These are phyloP conservation scores for Suncus etruscus DNA, from an alignment of 2,113 vertebrate genomes.

Conservation along the genomic window DNA sequence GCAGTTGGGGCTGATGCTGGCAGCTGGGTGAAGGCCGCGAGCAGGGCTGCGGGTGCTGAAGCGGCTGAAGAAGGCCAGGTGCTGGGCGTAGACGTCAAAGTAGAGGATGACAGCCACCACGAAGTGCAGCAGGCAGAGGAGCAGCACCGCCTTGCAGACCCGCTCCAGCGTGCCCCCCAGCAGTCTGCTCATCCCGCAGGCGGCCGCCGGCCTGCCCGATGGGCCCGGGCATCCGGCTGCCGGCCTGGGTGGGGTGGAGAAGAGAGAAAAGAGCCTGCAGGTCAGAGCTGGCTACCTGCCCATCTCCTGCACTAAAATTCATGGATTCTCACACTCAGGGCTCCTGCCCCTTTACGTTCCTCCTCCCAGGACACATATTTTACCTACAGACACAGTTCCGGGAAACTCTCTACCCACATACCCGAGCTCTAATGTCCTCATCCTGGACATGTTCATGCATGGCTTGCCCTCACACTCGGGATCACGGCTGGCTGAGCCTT, in stretches of 20 bases:
- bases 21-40: constrained; percentile 89
- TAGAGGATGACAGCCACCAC: constrained; percentile 99
- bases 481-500: not conserved
- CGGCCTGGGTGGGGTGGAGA: constrained; percentile 65
- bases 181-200: constrained; percentile 98
- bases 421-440: not conserved
- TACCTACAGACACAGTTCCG: not conserved
- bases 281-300: constrained; percentile 43
- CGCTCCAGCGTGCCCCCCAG: constrained; percentile 99
- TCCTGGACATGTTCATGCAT: not conserved
- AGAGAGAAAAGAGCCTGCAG: constrained; percentile 54
- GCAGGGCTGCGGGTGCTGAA: constrained; percentile 93
- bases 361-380: not conserved
- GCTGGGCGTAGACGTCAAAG: constrained; percentile 98
- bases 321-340: not conserved
- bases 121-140: constrained; percentile 98
- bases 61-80: constrained; percentile 98
- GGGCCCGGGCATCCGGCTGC: constrained; percentile 82
- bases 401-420: not conserved
- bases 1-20: constrained; percentile 89
- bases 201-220: constrained; percentile 76
- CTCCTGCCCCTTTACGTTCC: not conserved
- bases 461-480: not conserved
- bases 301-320: not conserved
- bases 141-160: constrained; percentile 98